A percentile compares a stretch with the other conserved stretches of the same genome.
Conservation (phyloP, 2,113 vertebrate species). For the Axis porcinus region DNA sequence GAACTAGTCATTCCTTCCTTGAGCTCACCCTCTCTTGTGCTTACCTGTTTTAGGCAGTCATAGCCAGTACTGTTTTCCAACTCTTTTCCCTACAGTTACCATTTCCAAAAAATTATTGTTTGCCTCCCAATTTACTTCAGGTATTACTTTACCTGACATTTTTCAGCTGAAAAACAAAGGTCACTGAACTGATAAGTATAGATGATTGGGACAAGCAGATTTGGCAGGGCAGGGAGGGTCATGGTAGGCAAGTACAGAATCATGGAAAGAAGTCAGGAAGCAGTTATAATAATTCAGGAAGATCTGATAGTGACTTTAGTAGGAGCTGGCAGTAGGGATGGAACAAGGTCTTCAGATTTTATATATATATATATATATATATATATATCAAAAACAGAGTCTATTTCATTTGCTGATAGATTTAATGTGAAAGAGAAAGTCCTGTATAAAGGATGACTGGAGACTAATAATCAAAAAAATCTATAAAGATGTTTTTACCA, state of each 20-base stretch:
- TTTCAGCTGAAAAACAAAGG: background rate
- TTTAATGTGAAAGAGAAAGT: background rate
- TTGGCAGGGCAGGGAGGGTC: background rate
- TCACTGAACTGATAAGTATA: background rate
- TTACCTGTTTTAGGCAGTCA: background rate
- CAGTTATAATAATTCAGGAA: background rate
- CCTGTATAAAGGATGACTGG: background rate
- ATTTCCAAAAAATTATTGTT: background rate
- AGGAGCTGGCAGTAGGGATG: background rate
- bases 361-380: background rate
- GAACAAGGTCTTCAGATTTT: background rate
- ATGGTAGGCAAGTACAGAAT: background rate
- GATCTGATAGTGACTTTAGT: background rate
- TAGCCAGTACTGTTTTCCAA: background rate
- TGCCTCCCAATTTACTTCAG: background rate
- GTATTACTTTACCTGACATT: background rate
- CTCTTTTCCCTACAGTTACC: background rate
- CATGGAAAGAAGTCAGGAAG: background rate
- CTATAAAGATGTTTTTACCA: background rate
- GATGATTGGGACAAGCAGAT: background rate
- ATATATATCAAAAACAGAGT: background rate
- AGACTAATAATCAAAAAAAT: background rate
- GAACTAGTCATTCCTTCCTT: background rate
- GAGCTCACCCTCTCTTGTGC: background rate
- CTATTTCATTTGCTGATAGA: background rate